Evolutionary conservation across 1,140 invertebrate genomes (phyloP), one percentile per base, ranked within the genome.

Genomic region (Drosophila grimshawi): DNA sequence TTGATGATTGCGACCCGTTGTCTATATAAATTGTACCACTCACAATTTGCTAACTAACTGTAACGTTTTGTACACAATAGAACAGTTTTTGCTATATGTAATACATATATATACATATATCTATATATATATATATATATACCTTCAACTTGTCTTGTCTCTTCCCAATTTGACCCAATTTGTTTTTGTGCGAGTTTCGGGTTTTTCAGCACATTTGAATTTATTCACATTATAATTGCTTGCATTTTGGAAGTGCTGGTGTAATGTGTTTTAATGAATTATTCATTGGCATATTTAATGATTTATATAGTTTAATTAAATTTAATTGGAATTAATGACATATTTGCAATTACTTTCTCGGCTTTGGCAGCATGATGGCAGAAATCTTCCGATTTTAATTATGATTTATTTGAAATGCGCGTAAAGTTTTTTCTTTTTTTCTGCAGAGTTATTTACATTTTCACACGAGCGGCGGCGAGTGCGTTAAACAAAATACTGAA

Each of bases 381-480:
- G 11, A 48, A 11, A 53, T 46, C 68, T 32, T 35, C 43, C 46
- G 7, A 7, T 69, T 71, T 73, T 77, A 70, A 82, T 83, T 80
- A 60, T 74, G 80, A 86, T 88, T 88, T 88, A 86, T 88, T 64
- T 64, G 33, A 67, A 63, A 46, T 56, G 46, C 27, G 8, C 35
- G 35, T 72, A 57, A 35, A 33, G 59, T 67, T 19, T 51, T 32
- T 53, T 59, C 37, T 48, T 75, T 75, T 71, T 57, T 32, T 19
- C 19, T 19, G 19, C 19, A 19, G 1, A 19, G 1, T 19, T 19
- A 1, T 19, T 19, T 19, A 19, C 19, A 19, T 19, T 19, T 19
- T 19, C 19, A 19, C 55, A 61, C 39, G 7, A 46, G 49, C 49
- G 73, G 78, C 35, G 63, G 30, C 41, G 11, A 33, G 37, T 49